Evolutionary conservation across 2,888 invertebrate genomes (phyloP), one percentile per base, ranked within the genome.

Genomic region (Neocrepidodera transversa): DNA sequence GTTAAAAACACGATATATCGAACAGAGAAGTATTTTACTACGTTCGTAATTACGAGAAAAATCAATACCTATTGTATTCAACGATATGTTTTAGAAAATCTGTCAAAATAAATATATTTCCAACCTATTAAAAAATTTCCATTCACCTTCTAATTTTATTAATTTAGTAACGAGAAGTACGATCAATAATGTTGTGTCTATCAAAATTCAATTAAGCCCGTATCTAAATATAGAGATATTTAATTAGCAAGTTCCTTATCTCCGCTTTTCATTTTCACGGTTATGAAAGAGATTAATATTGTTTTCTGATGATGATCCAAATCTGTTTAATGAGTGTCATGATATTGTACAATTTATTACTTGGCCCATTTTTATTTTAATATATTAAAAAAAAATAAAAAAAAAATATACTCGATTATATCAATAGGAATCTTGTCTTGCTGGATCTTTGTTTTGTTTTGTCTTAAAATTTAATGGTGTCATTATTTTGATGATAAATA

Each of bases 141-240:
- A 14, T n/a, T 2, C n/a, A 40, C 18, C 16, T 38, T n/a, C n/a
- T n/a, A n/a, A n/a, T n/a, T n/a, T n/a, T n/a, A n/a, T n/a, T n/a
- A n/a, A n/a, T n/a, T n/a, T n/a, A n/a, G n/a, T n/a, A n/a, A 16
- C 13, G 32, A 45, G 36, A 16, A 45, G 23, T 17, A 18, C 52
- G 48, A 58, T 57, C 57, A 26, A 50, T 58, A 45, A 45, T 49
- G 45, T 56, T 40, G 52, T 53, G 61, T 61, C 61, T 38, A 61
- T 61, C 61, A 61, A 58, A 49, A 48, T 61, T 58, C 58, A 61
- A 58, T 61, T 61, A 61, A 45, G 23, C 35, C 3, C 26, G 16
- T 42, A 42, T 54, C 53, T 45, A 54, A 45, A 40, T 32, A 51
- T 32, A 51, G 17, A 32, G 35, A 32, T 42, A 56, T 56, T 47